Base-by-base conservation (phyloP, 2,888 invertebrate species). In the Dasypogon diadema region DNA sequence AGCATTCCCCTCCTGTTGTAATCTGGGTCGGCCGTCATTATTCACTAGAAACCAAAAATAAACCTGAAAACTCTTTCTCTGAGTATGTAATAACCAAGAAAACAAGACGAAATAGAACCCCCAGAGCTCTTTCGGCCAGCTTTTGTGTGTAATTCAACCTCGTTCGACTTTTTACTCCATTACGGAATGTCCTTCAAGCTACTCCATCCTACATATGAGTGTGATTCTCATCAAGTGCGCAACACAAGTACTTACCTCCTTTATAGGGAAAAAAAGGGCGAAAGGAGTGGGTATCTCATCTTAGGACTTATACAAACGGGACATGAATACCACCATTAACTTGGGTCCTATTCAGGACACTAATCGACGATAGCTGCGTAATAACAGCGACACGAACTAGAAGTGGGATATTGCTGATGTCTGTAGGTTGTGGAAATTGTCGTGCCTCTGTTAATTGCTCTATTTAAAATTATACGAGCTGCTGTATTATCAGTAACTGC, bases 291-390 rank as follows among this genome's bases (percentile, higher is more conserved):
- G 16, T 14, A 26, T 16, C 48, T 48, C 48, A 34, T 58, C 2
- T 68, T 68, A 26, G 21, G 48, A 48, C 56, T 24, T 48, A 24
- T n/a, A n/a, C n/a, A n/a, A n/a, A 48, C 26, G 65, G 48, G 46
- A 24, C 48, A 48, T 68, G 65, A 68, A 68, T 68, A 48, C 48
- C 24, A 34, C 16, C 65, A 68, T 68, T 68, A 68, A 68, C 65
- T 68, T 16, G 65, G n/a, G 65, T 10, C 8, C 48, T 34, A 68
- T 68, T 68, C 65, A 68, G 26, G 65, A 48, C 65, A 24, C 26
- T 26, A 48, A 68, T 48, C 65, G 65, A 68, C 65, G n/a, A 68
- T 48, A 68, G 18, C 48, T 24, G n/a, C 37, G 22, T 68, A 68
- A 48, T 26, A 16, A 10, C 48, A 68, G 48, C 65, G 48, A 68